A percentile compares a stretch with the other conserved stretches of the same genome.
Conservation (phyloP, 2,113 vertebrate genomes). For the Pteronura brasiliensis region DNA sequence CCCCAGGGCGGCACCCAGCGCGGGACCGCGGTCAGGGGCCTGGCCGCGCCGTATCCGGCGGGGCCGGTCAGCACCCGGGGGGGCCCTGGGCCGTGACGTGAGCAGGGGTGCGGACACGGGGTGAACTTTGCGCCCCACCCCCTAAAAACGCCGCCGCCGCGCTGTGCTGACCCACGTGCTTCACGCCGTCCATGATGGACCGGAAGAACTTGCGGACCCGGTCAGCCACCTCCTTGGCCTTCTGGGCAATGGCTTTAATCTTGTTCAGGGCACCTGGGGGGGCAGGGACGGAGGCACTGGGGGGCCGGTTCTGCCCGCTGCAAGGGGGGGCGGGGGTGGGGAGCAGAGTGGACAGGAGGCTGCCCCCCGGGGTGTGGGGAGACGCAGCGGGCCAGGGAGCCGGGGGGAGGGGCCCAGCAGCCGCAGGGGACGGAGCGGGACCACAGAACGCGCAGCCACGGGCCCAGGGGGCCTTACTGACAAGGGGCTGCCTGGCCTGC, state of each 20-base stretch:
- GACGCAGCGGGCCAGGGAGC: not conserved
- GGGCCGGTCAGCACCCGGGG: not conserved
- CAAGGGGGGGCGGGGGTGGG: not conserved
- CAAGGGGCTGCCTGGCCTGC: conserved; percentile 82
- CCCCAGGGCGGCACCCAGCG: not conserved
- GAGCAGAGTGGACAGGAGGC: no score
- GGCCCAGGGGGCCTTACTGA: conserved; percentile 82
- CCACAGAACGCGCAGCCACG: rapidly evolving
- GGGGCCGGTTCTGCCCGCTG: not conserved
- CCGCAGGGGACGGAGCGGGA: not conserved
- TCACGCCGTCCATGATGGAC: conserved; percentile 83
- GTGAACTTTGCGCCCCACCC: not conserved
- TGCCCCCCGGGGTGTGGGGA: no score
- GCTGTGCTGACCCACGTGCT: conserved; percentile 86
- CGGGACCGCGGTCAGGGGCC: not conserved
- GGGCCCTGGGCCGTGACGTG: not conserved
- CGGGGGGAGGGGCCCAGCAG: not conserved
- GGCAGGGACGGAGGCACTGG: not conserved
- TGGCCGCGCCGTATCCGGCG: not conserved
- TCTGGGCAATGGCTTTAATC: conserved; percentile 86
- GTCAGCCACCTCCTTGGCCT: conserved; percentile 82
- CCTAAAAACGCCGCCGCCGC: rapidly evolving
- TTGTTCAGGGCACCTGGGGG: conserved; percentile 77
- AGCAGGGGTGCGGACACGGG: not conserved
- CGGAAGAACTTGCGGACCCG: conserved; percentile 83